These are phyloP conservation scores for Neoitamus cyanurus DNA, from an alignment of 2,888 invertebrate species.

Conservation along the genomic window DNA sequence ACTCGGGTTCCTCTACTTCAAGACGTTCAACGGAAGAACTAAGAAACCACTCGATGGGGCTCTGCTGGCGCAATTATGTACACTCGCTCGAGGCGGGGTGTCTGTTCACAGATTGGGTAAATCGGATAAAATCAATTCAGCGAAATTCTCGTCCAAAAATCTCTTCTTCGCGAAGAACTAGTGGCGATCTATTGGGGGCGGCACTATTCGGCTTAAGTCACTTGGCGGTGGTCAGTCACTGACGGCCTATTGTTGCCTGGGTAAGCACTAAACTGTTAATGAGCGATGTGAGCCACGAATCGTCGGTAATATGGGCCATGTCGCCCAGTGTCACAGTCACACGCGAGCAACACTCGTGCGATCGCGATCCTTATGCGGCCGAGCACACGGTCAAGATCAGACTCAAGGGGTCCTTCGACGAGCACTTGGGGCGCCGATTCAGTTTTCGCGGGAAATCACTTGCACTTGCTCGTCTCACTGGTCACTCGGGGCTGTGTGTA, in stretches of 20 bases:
- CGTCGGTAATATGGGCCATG: slow-evolving; percentile 39
- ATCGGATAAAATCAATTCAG: background rate
- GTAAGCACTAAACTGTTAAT: slow-evolving; percentile 26
- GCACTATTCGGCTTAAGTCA: background rate
- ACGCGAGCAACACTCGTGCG: background rate
- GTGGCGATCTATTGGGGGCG: background rate
- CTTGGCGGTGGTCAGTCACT: slow-evolving; percentile 13
- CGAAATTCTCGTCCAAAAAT: slow-evolving; percentile 4
- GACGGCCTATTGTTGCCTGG: slow-evolving; percentile 15
- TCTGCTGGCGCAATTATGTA: background rate
- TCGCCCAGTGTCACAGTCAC: background rate
- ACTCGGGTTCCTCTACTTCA: background rate
- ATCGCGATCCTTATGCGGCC: background rate
- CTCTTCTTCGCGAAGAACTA: background rate
- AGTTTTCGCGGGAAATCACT: slow-evolving; percentile 43
- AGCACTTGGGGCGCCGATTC: background rate
- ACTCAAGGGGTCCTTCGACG: background rate
- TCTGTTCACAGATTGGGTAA: background rate
- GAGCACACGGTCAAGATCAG: background rate
- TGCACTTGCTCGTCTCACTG: slow-evolving; percentile 6
- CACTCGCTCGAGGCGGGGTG: background rate
- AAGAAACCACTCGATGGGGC: background rate
- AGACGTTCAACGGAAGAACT: background rate
- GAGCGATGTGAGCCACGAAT: slow-evolving; percentile 38
- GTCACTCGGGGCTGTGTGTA: background rate